phyloP scores from a whole-genome alignment of 2,113 vertebrate genomes.

The Gadus chalcogrammus region DNA sequence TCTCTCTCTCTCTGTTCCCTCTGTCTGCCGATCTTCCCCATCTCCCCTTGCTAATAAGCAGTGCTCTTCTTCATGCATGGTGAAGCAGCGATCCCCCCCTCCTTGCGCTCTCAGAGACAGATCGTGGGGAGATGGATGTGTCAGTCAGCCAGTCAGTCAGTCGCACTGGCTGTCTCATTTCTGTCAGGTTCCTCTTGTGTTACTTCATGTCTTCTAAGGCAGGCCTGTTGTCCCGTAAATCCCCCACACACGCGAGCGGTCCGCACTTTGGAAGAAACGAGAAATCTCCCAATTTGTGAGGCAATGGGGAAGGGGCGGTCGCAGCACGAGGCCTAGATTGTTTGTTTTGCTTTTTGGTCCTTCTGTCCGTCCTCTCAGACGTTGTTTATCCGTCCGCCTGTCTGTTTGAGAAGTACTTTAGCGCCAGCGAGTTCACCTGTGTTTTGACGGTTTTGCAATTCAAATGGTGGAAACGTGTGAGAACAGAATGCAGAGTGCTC shows the following conservation, averaged over 20 bases:
- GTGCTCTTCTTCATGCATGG: conserved; percentile 57
- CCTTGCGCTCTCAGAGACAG: conserved; percentile 40
- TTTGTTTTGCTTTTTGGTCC: background rate
- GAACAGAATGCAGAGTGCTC: too few species aligned
- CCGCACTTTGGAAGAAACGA: conserved; percentile 1
- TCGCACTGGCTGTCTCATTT: conserved; percentile 43
- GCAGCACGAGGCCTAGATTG: too few species aligned
- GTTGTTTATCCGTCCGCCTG: background rate
- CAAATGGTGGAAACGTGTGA: too few species aligned
- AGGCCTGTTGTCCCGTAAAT: conserved; percentile 38
- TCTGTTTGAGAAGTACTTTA: too few species aligned
- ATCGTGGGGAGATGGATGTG: conserved; percentile 63
- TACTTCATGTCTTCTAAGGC: conserved; percentile 13
- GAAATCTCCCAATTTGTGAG: conserved; percentile 32
- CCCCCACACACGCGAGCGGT: background rate
- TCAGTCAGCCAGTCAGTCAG: conserved; percentile 50
- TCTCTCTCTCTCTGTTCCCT: conserved; percentile 10
- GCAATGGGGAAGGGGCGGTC: conserved; percentile 8
- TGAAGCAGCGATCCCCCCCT: conserved; percentile 20
- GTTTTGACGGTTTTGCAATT: background rate
- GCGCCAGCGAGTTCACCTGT: background rate
- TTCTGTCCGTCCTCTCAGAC: background rate
- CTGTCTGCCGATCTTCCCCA: background rate
- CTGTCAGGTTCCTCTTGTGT: conserved; percentile 43
- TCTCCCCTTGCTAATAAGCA: conserved; percentile 59